Conservation (phyloP, 2,113 vertebrate genomes). For the Salvelinus namaycush region DNA sequence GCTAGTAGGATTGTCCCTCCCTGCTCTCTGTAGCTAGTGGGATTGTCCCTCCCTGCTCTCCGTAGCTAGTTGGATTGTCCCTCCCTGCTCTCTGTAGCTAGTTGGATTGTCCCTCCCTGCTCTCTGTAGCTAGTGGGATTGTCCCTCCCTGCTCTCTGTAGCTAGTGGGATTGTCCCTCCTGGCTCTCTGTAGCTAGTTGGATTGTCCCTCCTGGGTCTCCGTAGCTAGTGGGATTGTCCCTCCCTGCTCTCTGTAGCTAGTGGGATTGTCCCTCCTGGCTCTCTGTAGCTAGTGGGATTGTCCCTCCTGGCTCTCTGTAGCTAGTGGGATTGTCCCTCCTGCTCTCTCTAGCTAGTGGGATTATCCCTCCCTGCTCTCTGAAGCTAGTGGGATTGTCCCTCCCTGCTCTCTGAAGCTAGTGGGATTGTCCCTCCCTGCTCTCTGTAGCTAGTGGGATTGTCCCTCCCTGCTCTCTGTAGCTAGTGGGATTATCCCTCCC, state of each 20-base stretch:
- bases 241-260: background rate
- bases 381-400: background rate
- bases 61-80: too few species aligned
- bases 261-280: background rate
- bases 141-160: background rate
- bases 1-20: background rate
- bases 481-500: background rate
- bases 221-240: background rate
- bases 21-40: background rate
- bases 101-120: background rate
- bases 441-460: too few species aligned
- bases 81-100: background rate
- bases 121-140: constrained; percentile 1
- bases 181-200: too few species aligned
- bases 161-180: background rate
- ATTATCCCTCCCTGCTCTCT: background rate
- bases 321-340: constrained; percentile 4
- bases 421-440: background rate
- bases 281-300: background rate
- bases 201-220: background rate
- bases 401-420: background rate
- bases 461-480: background rate
- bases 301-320: background rate
- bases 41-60: background rate
- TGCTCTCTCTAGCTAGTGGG: background rate